Percentiles rank a stretch among this genome's conserved stretches.
Conservation (phyloP, 2,888 invertebrate genomes). For the Ethmia dodecea region DNA sequence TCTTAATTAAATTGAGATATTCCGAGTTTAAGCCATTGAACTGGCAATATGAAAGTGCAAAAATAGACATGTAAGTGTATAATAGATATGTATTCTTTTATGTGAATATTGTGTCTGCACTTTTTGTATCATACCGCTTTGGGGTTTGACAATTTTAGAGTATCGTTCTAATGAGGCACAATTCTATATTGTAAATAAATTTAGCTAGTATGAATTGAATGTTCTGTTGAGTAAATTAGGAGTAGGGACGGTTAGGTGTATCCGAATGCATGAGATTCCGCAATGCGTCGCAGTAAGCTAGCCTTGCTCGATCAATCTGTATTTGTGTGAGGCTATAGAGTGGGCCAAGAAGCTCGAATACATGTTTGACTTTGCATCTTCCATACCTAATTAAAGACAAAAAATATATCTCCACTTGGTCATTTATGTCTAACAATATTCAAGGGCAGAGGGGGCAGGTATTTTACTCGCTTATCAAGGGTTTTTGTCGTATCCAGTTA, state of each 20-base stretch:
- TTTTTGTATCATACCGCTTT: slow-evolving; percentile 65
- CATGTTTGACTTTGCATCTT: too few relatives aligned
- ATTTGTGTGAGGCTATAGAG: slow-evolving; percentile 19
- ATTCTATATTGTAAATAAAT: slow-evolving; percentile 71
- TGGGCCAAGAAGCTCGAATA: neutral
- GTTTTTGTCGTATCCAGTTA: too few relatives aligned
- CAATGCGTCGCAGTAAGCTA: slow-evolving; percentile 9
- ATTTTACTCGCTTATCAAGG: too few relatives aligned
- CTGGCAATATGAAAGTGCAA: slow-evolving; percentile 75
- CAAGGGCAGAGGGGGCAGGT: too few relatives aligned
- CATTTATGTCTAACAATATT: too few relatives aligned
- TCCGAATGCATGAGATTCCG: neutral
- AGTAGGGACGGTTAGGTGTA: slow-evolving; percentile 24
- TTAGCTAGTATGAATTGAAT: slow-evolving; percentile 56
- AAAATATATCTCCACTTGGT: too few relatives aligned
- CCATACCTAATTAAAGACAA: too few relatives aligned
- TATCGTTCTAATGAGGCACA: slow-evolving; percentile 68
- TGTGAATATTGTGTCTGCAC: slow-evolving; percentile 72
- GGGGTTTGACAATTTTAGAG: slow-evolving; percentile 57
- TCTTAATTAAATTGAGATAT: slow-evolving; percentile 75
- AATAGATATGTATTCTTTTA: slow-evolving; percentile 64
- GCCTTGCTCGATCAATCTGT: slow-evolving; percentile 25
- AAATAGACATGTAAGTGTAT: slow-evolving; percentile 69
- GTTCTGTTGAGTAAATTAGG: slow-evolving; percentile 50
- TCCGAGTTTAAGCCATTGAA: slow-evolving; percentile 73